Base-by-base conservation (phyloP, 2,113 vertebrate species). In the Spea multiplicata region DNA sequence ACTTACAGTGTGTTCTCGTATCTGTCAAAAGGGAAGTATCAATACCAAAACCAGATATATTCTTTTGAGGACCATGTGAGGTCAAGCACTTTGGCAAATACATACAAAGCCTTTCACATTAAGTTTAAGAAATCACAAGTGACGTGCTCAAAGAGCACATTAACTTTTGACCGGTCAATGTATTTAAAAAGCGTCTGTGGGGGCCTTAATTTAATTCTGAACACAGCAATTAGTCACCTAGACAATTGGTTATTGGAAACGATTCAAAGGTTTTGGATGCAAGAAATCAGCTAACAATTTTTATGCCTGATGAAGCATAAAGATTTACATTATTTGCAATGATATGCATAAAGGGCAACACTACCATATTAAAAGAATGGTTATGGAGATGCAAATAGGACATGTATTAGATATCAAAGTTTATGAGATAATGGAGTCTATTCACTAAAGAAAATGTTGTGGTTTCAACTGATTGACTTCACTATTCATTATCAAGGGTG, bases 161-260 rank as follows among this genome's bases (percentile, higher is more conserved):
- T 66, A 75, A 1, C 48, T 53, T 66, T 66, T 66, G 17, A 66
- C 48, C 66, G 73, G 62, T 55, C 50, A n/a, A 75, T 62, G 71
- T 62, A 46, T 62, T 62, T 73, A 17, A 62, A 16, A 46, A 73
- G 57, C n/a, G 71, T 74, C 55, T 13, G 55, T 53, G 62, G 73
- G 62, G 64, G 73, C 53, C 66, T 66, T 66, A 75, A 66, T 53
- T 66, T 44, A 75, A 50, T 53, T 75, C 6, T 66, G 59, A 52
- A 75, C 65, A 66, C 50, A 66, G 49, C 30, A 75, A 75, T 45
- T n/a, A 30, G 12, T 83, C 71, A 83, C 62, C 73, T 79, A 81
- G 76, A 80, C 81, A 83, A 84, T 66, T 66, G 73, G 17, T 66
- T 75, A 16, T 14, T 66, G 73, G 62, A 75, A 53, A 9, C 12